Base-by-base conservation (phyloP, 2,888 invertebrate genomes). In the Leptarthrus brevirostris region DNA sequence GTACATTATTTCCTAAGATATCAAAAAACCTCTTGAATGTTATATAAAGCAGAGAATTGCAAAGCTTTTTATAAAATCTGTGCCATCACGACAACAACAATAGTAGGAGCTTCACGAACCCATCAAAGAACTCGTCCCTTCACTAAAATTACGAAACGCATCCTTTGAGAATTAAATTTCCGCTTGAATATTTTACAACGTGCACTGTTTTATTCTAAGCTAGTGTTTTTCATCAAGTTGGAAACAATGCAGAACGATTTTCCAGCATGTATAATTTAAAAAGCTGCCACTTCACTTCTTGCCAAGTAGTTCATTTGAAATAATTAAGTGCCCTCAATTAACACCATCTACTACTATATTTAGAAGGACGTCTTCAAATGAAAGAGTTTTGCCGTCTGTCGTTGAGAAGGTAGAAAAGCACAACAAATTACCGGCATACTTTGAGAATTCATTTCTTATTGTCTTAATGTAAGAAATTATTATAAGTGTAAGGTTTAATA, bases 91-190 rank as follows among this genome's bases (percentile, higher is more conserved):
- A n/a, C n/a, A n/a, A n/a, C n/a, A n/a, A n/a, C n/a, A n/a, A n/a
- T n/a, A n/a, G n/a, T n/a, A n/a, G n/a, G n/a, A n/a, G n/a, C n/a
- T n/a, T n/a, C n/a, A n/a, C n/a, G n/a, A n/a, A n/a, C 30, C 8
- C 8, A 30, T 8, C 30, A 3, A 30, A 30, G 30, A 5, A 30
- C 30, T 30, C 30, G 30, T 30, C 30, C 4, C 30, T 30, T 30
- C 8, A 3, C 30, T 8, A 8, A 30, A 30, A 8, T 30, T 40
- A 12, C 12, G n/a, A n/a, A n/a, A n/a, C n/a, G 40, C 12, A 40
- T 40, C 40, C 40, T 40, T 40, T 40, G 40, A 40, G 12, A 40
- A 40, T 40, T 40, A 40, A 40, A 40, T 40, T 40, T 40, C n/a
- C 40, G 4, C 40, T 40, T 40, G 40, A 40, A 40, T 40, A 12